These are phyloP conservation scores for Callorhinus ursinus DNA, from an alignment of 2,113 vertebrate genomes.

Conservation along the genomic window DNA sequence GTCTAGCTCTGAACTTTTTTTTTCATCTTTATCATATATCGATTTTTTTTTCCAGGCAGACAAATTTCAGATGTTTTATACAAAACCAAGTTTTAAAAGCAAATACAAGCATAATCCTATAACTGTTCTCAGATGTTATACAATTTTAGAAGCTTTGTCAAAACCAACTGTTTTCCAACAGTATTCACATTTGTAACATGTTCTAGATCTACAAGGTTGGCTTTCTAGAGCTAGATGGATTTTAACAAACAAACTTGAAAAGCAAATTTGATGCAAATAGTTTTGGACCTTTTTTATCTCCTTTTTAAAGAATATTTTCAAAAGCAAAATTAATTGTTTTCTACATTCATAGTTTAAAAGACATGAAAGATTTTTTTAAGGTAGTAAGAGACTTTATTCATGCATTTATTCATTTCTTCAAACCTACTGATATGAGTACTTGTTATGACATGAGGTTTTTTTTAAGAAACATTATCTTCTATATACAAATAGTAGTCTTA, in stretches of 20 bases:
- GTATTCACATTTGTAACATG: neutral
- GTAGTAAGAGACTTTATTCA: neutral
- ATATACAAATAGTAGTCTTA: neutral
- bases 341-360: neutral
- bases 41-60: neutral
- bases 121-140: neutral
- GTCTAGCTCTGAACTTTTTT: neutral
- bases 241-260: neutral
- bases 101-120: neutral
- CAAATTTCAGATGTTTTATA: neutral
- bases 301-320: neutral
- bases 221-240: neutral
- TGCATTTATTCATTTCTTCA: neutral
- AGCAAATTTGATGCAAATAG: neutral
- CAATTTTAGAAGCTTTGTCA: slow-evolving; percentile 22
- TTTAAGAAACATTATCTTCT: neutral
- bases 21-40: neutral
- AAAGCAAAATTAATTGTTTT: neutral
- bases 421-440: neutral
- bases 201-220: neutral
- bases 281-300: neutral
- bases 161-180: neutral
- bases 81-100: neutral
- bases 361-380: neutral
- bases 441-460: neutral